Percentiles rank a stretch among this genome's conserved stretches.
These are phyloP conservation scores for Xanthia togata DNA, from an alignment of 2,888 invertebrate species.

Conservation along the genomic window DNA sequence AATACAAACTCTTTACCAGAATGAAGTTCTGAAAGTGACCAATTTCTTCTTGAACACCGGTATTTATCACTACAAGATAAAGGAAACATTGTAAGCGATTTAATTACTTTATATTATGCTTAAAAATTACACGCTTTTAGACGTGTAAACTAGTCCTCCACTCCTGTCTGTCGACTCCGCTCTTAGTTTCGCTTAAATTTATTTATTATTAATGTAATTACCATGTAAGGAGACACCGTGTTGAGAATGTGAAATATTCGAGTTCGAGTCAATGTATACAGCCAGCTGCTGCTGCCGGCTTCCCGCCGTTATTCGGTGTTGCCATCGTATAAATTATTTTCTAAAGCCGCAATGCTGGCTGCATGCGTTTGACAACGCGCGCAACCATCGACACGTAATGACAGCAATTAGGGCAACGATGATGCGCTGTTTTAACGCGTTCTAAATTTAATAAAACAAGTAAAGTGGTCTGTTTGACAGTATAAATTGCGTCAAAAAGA, in stretches of 20 bases:
- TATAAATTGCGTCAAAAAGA: slow-evolving; percentile 35
- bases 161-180: neutral
- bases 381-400: slow-evolving; percentile 63
- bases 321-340: slow-evolving; percentile 61
- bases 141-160: slow-evolving; percentile 31
- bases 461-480: slow-evolving; percentile 42
- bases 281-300: slow-evolving; percentile 64
- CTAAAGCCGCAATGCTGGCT: slow-evolving; percentile 62
- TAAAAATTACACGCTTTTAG: slow-evolving; percentile 19
- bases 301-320: slow-evolving; percentile 55
- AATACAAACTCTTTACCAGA: neutral
- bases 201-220: slow-evolving; percentile 57
- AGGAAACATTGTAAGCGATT: slow-evolving; percentile 28
- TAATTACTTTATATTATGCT: slow-evolving; percentile 2
- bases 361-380: slow-evolving; percentile 69
- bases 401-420: slow-evolving; percentile 67
- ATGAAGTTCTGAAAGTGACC: slow-evolving; percentile 2
- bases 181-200: slow-evolving; percentile 38
- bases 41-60: slow-evolving; percentile 12
- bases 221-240: slow-evolving; percentile 52
- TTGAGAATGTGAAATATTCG: slow-evolving; percentile 61
- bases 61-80: slow-evolving; percentile 19
- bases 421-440: slow-evolving; percentile 64
- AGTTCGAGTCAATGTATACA: slow-evolving; percentile 37
- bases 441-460: slow-evolving; percentile 68